Evolutionary conservation across 2,888 invertebrate genomes (phyloP).

Genomic region (Pantelozetes paolii): DNA sequence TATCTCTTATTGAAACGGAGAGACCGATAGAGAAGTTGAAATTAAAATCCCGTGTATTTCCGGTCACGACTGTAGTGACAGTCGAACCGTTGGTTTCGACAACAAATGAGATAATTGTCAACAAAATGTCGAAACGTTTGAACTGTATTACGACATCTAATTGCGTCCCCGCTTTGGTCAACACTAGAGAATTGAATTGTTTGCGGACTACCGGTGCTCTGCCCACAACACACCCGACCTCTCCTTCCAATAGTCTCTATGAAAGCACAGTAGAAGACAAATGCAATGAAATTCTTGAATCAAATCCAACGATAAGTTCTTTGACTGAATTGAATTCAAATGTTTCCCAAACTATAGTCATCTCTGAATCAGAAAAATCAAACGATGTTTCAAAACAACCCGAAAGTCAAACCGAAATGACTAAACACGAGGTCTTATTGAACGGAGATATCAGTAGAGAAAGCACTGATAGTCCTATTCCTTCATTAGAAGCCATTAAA

Average conservation of each 20-base stretch:
- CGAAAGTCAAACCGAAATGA: neutral
- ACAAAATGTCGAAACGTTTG: neutral
- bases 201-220: neutral
- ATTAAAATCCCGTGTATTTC: neutral
- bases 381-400: neutral
- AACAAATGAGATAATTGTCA: neutral
- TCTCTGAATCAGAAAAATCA: neutral
- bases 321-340: neutral
- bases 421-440: neutral
- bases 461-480: neutral
- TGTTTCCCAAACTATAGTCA: neutral
- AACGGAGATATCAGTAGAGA: neutral
- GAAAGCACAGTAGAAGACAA: conserved; percentile 7
- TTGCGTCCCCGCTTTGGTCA: conserved; percentile 1
- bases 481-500: neutral
- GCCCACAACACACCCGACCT: neutral
- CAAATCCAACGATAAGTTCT: neutral
- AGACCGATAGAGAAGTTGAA: neutral
- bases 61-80: conserved; percentile 10
- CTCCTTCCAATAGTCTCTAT: neutral
- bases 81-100: neutral
- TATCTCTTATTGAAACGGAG: neutral
- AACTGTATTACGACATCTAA: neutral
- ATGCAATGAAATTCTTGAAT: neutral
- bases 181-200: neutral